Base-by-base conservation (phyloP, 2,888 invertebrate species). In the Heliconius hortense region DNA sequence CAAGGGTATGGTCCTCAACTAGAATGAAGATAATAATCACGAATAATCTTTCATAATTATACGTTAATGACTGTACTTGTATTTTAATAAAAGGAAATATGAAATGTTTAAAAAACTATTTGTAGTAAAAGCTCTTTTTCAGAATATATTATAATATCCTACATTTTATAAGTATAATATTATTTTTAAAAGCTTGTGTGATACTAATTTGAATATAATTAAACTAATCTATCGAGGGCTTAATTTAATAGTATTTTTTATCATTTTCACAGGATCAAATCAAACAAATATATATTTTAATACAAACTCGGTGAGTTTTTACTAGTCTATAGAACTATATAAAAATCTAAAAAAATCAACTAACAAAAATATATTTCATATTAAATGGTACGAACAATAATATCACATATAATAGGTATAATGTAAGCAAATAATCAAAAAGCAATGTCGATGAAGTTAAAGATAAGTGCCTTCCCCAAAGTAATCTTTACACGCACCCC, bases 401-500 rank as follows among this genome's bases (percentile, higher is more conserved):
- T 64, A 66, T 66, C 28, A 10, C 7, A n/a, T 69, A 35, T 7
- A 24, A 21, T 48, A 48, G 48, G 48, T 8, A 66, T 69, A 56
- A 67, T 28, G n/a, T 28, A 68, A 62, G 74, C 62, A 74, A 74
- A 67, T 69, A 75, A 82, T 82, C 82, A 83, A 81, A 82, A 82
- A 80, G 77, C 80, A 78, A 77, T 76, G 79, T 78, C 77, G 78
- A 75, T 81, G 80, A 88, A 90, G 85, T 87, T 88, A 86, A 87
- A 91, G 92, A 92, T 92, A 92, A 90, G 90, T 85, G 84, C 84
- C 82, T 84, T 82, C 85, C 85, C 86, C 85, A 87, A 89, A 90
- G 89, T 92, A 92, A 93, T 92, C 93, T 92, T 90, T 90, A 87
- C 90, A 85, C 87, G 87, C 90, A 85, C 87, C 87, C 90, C 88